Conservation (phyloP, 2,888 invertebrate species). For the Parasteatoda lunata region DNA sequence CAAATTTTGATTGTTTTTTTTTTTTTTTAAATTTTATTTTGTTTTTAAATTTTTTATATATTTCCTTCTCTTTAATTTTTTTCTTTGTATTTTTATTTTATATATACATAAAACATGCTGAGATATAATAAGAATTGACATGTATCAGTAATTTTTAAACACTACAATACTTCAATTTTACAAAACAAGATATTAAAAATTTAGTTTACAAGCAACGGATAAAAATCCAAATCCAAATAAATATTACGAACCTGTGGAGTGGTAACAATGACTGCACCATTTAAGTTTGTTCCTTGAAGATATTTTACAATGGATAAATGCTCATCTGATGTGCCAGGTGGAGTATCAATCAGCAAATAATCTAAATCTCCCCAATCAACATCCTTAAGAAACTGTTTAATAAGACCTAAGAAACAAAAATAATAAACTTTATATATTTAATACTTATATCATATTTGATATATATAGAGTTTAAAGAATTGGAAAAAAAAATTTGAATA, state of each 20-base stretch:
- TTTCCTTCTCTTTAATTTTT: no score
- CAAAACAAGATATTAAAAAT: no score
- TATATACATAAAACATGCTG: background rate
- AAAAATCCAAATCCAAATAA: no score
- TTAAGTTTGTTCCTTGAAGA: constrained; percentile 76
- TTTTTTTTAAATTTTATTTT: no score
- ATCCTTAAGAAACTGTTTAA: constrained; percentile 93
- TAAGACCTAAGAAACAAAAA: constrained; percentile 82
- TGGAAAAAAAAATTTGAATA: no score
- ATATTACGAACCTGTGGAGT: constrained; percentile 86
- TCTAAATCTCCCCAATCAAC: constrained; percentile 96
- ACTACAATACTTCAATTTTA: no score
- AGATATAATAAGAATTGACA: background rate
- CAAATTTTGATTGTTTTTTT: no score
- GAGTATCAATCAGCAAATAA: constrained; percentile 92
- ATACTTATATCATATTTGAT: no score
- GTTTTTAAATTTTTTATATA: no score
- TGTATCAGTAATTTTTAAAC: background rate
- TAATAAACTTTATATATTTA: background rate
- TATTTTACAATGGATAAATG: constrained; percentile 86
- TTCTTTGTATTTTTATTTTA: background rate
- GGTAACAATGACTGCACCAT: constrained; percentile 90
- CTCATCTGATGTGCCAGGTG: constrained; percentile 96
- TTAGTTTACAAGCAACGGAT: no score
- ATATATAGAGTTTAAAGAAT: no score